These are phyloP conservation scores for Thamnaconus septentrionalis DNA, from an alignment of 2,113 vertebrate species.

Conservation along the genomic window DNA sequence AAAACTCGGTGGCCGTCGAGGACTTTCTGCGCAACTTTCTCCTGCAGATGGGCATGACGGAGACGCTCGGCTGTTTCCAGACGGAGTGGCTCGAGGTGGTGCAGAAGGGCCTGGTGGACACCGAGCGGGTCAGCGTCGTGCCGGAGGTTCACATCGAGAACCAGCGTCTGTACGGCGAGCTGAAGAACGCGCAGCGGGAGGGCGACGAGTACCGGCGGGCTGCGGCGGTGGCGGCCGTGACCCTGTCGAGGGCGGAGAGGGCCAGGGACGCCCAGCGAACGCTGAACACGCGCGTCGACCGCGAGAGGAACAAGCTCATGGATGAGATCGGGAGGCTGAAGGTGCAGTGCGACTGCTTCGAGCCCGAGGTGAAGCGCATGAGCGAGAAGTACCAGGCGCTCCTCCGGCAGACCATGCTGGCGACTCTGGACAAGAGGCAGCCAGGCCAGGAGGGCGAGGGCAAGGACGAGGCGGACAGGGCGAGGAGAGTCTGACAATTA, in stretches of 20 bases:
- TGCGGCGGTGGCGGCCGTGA: conserved; percentile 72
- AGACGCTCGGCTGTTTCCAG: conserved; percentile 89
- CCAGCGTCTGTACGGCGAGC: conserved; percentile 78
- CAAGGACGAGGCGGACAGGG: neutral
- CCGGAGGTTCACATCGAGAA: conserved; percentile 79
- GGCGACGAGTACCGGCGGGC: conserved; percentile 74
- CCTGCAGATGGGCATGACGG: conserved; percentile 83
- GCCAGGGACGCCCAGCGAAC: conserved; percentile 83
- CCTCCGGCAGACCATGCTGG: conserved; percentile 82
- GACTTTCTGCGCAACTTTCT: conserved; percentile 90
- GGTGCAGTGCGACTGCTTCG: conserved; percentile 80
- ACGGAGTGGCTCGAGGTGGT: conserved; percentile 87
- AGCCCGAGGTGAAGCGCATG: conserved; percentile 78
- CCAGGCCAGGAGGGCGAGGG: conserved; percentile 36
- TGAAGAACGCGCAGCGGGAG: conserved; percentile 77
- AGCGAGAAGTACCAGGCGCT: conserved; percentile 83
- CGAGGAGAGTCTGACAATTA: no score
- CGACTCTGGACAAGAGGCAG: conserved; percentile 81
- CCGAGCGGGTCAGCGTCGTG: conserved; percentile 56
- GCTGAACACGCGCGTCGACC: conserved; percentile 81
- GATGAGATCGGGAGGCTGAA: conserved; percentile 84
- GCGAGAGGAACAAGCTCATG: conserved; percentile 85
- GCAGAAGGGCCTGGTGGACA: conserved; percentile 75
- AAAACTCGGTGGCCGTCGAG: conserved; percentile 75
- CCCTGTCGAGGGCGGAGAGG: conserved; percentile 78